Conservation (phyloP, 2,888 invertebrate genomes). For the Drosophila villosipedis region DNA sequence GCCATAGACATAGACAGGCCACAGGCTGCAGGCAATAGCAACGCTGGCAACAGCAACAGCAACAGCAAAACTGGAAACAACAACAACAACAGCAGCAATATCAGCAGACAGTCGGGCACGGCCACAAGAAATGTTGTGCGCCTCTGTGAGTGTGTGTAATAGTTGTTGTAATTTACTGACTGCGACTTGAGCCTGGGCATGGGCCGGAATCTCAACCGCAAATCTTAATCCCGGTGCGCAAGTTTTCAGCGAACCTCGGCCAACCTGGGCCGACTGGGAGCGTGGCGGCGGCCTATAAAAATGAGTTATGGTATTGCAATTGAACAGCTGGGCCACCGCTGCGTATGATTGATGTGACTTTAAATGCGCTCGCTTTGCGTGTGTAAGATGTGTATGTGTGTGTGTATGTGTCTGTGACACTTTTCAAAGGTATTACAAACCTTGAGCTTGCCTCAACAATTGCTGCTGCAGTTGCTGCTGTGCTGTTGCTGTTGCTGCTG, state of each 20-base stretch:
- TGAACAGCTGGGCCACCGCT: slow-evolving; percentile 81
- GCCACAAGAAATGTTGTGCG: slow-evolving; percentile 20
- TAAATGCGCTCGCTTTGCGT: slow-evolving; percentile 54
- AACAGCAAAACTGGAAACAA: slow-evolving; percentile 10
- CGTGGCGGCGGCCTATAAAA: slow-evolving; percentile 75
- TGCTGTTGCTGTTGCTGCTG: slow-evolving; percentile 5
- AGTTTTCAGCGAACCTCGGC: slow-evolving; percentile 78
- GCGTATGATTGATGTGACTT: slow-evolving; percentile 82
- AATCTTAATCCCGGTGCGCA: slow-evolving; percentile 83
- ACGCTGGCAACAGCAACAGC: slow-evolving; percentile 4
- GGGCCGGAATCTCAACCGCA: slow-evolving; percentile 73
- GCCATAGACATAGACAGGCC: slow-evolving; percentile 48
- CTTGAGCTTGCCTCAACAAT: slow-evolving; percentile 40
- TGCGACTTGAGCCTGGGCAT: slow-evolving; percentile 51
- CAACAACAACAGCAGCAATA: slow-evolving; percentile 23
- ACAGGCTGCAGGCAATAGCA: slow-evolving; percentile 12
- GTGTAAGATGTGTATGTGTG: slow-evolving; percentile 2
- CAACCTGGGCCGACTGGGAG: slow-evolving; percentile 42
- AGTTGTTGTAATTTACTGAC: slow-evolving; percentile 82
- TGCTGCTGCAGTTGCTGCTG: slow-evolving; percentile 8
- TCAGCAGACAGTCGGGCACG: slow-evolving; percentile 56
- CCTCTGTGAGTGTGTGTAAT: slow-evolving; percentile 61
- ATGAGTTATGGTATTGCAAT: slow-evolving; percentile 81
- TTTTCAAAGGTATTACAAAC: slow-evolving; percentile 57
- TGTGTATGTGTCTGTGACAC: slow-evolving; percentile 43